These are phyloP conservation scores for Anoplophora glabripennis DNA, from an alignment of 1,140 invertebrate species.

Conservation along the genomic window DNA sequence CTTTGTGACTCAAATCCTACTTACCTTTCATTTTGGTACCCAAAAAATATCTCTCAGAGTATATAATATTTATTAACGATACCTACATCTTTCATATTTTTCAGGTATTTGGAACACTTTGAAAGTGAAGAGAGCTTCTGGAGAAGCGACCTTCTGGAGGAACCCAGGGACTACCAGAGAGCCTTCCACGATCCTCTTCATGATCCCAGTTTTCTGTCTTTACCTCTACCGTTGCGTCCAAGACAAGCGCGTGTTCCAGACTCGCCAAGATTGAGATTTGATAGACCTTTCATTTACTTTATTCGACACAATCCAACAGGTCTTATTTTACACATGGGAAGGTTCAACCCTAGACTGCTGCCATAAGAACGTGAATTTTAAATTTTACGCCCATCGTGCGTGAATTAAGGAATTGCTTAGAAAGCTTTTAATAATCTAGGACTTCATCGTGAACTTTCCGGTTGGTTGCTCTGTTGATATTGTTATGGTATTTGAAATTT, in stretches of 20 bases:
- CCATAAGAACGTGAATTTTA: slow-evolving; percentile 50
- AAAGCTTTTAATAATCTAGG: no score
- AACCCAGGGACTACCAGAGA: slow-evolving; percentile 47
- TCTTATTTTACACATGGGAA: slow-evolving; percentile 78
- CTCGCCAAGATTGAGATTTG: slow-evolving; percentile 71
- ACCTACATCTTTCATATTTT: no score
- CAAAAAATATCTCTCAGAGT: no score
- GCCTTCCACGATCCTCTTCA: slow-evolving; percentile 61
- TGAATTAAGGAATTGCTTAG: no score
- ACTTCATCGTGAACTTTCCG: background rate
- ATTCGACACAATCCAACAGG: slow-evolving; percentile 84
- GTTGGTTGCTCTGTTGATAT: background rate
- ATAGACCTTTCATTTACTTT: slow-evolving; percentile 81
- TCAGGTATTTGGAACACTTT: background rate
- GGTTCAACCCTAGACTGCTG: slow-evolving; percentile 77
- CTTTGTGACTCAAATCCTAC: no score
- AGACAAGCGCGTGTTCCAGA: slow-evolving; percentile 68
- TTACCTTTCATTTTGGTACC: no score
- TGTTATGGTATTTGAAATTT: no score
- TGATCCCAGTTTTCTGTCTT: slow-evolving; percentile 58
- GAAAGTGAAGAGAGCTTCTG: background rate
- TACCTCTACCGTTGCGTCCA: slow-evolving; percentile 65
- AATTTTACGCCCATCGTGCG: background rate
- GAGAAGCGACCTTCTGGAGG: background rate
- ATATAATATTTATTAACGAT: no score